Base-by-base conservation (phyloP, 1,140 invertebrate species). In the Tribolium madens region DNA sequence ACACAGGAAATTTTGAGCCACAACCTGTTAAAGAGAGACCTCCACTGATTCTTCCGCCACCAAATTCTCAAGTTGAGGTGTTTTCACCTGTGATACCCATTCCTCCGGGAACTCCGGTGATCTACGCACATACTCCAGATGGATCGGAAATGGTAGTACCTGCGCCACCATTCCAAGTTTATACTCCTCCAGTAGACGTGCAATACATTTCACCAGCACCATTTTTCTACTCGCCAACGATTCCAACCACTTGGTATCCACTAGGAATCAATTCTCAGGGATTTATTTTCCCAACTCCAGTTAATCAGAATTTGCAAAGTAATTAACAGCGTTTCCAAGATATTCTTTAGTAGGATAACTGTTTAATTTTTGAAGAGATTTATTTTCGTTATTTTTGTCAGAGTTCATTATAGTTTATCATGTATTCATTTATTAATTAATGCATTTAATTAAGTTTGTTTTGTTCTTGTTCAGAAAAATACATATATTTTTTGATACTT, bases 271-370 rank as follows among this genome's bases (percentile, higher is more conserved):
- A 82, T 64, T 76, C 83, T 3, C 83, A 84, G 64, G 83, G 83
- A 15, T 85, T 85, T 42, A 78, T 84, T 75, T 85, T 85, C 64
- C 84, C 84, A 1, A 73, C 81, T 13, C 68, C 79, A 10, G 42
- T 64, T 12, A 64, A 64, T 15, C 57, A 64, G 7, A 64, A 64
- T 14, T 12, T 64, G 9, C 57, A 31, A 64, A 64, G 31, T n/a
- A 64, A 64, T n/a, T 64, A 64, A 64, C 3, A 33, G 18, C 31
- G n/a, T 12, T 57, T 57, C 9, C n/a, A n/a, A n/a, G n/a, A n/a
- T n/a, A 21, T 57, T 57, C 6, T 31, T 31, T 31, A 31, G 26
- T 31, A 31, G 50, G 48, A 36, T 60, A 1, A 73, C 10, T 31
- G 13, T 26, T 53, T 4, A 26, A 31, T 1, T 13, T 15, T 15